Conservation (phyloP, 1,140 invertebrate genomes). For the Zaprionus ghesquierei region DNA sequence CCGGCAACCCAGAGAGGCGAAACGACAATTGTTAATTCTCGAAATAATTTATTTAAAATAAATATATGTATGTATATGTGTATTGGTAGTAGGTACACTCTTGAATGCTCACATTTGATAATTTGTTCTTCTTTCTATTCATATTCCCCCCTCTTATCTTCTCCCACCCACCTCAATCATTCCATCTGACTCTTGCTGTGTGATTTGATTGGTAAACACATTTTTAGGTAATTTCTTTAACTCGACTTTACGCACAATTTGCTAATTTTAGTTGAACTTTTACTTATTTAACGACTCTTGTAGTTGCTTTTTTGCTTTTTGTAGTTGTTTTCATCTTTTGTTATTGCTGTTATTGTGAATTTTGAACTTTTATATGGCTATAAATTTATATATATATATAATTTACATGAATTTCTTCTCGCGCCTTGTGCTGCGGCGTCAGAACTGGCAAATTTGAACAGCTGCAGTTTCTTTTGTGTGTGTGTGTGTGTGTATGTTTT, state of each 20-base stretch:
- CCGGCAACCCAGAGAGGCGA: background rate
- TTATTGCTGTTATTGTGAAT: slow-evolving; percentile 28
- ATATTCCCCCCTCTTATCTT: background rate
- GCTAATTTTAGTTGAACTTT: slow-evolving; percentile 44
- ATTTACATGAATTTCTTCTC: slow-evolving; percentile 13
- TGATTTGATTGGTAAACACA: slow-evolving; percentile 27
- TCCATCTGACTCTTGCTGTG: background rate
- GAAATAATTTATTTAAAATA: slow-evolving; percentile 80
- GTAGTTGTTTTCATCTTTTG: slow-evolving; percentile 4
- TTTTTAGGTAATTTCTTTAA: slow-evolving; percentile 16
- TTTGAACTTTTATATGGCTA: slow-evolving; percentile 47
- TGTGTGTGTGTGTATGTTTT: background rate
- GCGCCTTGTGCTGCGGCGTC: background rate
- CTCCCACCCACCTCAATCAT: background rate
- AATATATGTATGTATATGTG: slow-evolving; percentile 63
- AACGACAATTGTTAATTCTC: slow-evolving; percentile 30
- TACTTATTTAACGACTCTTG: slow-evolving; percentile 36
- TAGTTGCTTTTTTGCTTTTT: slow-evolving; percentile 9
- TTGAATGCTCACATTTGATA: slow-evolving; percentile 63
- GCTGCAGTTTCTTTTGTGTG: slow-evolving; percentile 22
- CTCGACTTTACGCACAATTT: slow-evolving; percentile 34
- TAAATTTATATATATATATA: slow-evolving; percentile 34
- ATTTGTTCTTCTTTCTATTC: slow-evolving; percentile 29
- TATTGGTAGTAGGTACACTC: slow-evolving; percentile 63
- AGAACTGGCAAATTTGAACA: slow-evolving; percentile 21